A percentile compares a stretch with the other conserved stretches of the same genome.
phyloP scores from a whole-genome alignment of 2,888 invertebrate species.

The Ophion ellenae region DNA sequence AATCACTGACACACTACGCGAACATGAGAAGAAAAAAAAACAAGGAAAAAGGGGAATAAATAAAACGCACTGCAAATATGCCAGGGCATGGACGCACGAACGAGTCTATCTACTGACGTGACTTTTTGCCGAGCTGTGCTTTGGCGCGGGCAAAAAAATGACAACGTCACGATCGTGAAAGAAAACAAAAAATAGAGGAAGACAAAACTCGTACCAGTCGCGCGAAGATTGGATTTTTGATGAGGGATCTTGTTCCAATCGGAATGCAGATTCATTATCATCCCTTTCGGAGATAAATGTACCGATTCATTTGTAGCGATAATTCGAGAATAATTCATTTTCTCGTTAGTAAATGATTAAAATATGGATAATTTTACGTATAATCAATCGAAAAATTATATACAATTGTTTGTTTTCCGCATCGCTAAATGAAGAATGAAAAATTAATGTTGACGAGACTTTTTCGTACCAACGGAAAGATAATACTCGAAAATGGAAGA shows the following conservation, averaged over 20 bases:
- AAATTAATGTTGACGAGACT: too few relatives aligned
- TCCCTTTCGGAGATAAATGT: neutral
- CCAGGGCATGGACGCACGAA: constrained; percentile 57
- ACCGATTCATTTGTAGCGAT: neutral
- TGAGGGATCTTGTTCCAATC: neutral
- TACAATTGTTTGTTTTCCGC: too few relatives aligned
- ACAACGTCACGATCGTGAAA: constrained; percentile 36
- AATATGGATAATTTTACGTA: too few relatives aligned
- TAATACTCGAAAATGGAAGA: neutral
- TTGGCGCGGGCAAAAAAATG: constrained; percentile 41
- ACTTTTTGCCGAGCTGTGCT: constrained; percentile 44
- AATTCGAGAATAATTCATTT: too few relatives aligned
- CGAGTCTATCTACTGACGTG: constrained; percentile 56
- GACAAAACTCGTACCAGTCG: constrained; percentile 48
- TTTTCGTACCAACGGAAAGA: too few relatives aligned
- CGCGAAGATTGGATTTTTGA: constrained; percentile 35
- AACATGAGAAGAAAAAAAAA: constrained; percentile 22
- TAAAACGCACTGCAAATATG: constrained; percentile 51
- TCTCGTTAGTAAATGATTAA: too few relatives aligned
- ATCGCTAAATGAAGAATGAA: too few relatives aligned
- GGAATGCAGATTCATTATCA: neutral
- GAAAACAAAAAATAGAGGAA: constrained; percentile 36
- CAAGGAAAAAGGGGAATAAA: constrained; percentile 20
- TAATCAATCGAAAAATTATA: too few relatives aligned
- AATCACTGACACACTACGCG: constrained; percentile 47